Evolutionary conservation across 64 coral and sea anemone genomes (phyloP).

Genomic region (Montipora foliosa): DNA sequence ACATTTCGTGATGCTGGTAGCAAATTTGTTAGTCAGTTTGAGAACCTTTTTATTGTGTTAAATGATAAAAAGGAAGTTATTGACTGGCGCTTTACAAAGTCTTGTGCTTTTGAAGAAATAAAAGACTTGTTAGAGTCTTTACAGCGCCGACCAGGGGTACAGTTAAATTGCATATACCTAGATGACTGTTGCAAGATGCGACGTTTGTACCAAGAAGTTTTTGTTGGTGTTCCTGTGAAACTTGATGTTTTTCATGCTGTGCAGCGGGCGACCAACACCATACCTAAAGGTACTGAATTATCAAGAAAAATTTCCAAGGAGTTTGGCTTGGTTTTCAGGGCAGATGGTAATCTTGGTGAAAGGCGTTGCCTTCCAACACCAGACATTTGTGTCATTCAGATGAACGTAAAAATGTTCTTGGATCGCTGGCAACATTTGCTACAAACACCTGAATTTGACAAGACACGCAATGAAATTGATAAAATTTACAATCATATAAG

Average conservation of each 20-base stretch:
- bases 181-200: conserved; percentile 32
- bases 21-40: conserved; percentile 60
- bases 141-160: no score
- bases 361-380: conserved; percentile 21
- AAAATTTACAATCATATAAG: neutral
- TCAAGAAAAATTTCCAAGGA: conserved; percentile 34
- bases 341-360: conserved; percentile 1
- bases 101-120: conserved; percentile 55
- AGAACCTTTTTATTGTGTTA: conserved; percentile 50
- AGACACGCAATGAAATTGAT: neutral
- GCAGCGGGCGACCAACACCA: conserved; percentile 27
- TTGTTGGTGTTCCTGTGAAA: neutral
- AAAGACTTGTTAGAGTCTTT: conserved; percentile 33
- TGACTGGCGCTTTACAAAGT: conserved; percentile 48
- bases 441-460: neutral
- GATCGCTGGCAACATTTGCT: conserved; percentile 35
- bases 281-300: neutral
- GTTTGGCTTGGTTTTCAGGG: conserved; percentile 37
- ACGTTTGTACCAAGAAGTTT: conserved; percentile 1
- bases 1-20: conserved; percentile 21
- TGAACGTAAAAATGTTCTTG: conserved; percentile 59
- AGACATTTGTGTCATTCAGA: conserved; percentile 46
- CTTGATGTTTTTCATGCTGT: conserved; percentile 65
- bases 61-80: conserved; percentile 58
- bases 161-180: no score